Evolutionary conservation across 2,888 invertebrate genomes (phyloP).

Genomic region (Pemphredon lugubris): DNA sequence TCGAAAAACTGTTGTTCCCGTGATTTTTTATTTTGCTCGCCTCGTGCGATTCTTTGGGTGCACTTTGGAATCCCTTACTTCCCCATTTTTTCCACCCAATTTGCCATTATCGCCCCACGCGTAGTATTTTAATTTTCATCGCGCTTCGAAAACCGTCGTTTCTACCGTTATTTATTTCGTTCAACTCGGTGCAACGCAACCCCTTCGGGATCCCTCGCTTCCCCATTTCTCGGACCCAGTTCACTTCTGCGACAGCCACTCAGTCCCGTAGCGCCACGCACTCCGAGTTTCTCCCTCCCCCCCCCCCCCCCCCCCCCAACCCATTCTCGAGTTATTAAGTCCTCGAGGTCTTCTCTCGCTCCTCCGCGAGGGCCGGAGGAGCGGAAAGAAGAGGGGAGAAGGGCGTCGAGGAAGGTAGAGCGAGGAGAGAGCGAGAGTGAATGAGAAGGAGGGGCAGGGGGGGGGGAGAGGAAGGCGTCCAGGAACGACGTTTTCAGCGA

Average conservation of each 20-base stretch:
- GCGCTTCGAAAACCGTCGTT: no score
- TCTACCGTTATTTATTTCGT: no score
- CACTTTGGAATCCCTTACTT: no score
- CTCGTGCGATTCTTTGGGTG: no score
- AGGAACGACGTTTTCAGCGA: conserved; percentile 32
- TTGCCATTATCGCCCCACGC: no score
- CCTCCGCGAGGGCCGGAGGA: background rate
- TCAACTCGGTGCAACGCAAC: no score
- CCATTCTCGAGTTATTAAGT: conserved; percentile 58
- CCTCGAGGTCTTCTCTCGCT: conserved; percentile 38
- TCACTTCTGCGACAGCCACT: conserved; percentile 44
- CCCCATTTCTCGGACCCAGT: background rate
- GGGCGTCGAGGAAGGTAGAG: conserved; percentile 2
- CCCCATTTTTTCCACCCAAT: no score
- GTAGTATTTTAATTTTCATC: no score
- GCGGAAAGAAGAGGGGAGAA: background rate
- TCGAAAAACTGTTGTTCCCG: no score
- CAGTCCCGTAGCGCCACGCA: conserved; percentile 29
- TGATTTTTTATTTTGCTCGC: no score
- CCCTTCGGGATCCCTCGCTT: no score
- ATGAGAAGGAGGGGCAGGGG: conserved; percentile 9
- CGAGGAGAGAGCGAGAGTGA: no score
- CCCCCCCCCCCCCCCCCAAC: conserved; percentile 28
- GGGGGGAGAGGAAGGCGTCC: conserved; percentile 2
- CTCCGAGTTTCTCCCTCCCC: background rate